Conservation (phyloP, 2,113 vertebrate genomes). For the Urocolius indicus region DNA sequence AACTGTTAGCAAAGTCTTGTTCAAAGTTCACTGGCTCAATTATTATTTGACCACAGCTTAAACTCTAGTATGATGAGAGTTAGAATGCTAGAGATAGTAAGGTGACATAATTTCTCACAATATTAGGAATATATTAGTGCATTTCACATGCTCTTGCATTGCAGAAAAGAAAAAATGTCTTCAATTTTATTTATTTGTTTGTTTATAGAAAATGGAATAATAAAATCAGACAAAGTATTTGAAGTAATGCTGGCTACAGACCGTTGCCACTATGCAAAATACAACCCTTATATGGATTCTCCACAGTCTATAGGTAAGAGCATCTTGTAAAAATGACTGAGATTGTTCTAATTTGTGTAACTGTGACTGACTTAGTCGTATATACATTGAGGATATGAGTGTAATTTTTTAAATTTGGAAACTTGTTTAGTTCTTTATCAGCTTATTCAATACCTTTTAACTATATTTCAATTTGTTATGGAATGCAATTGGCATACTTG, state of each 20-base stretch:
- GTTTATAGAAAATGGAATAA: conserved; percentile 96
- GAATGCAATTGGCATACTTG: background rate
- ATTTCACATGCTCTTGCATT: background rate
- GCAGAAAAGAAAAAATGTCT: background rate
- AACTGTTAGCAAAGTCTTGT: background rate
- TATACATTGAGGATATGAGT: background rate
- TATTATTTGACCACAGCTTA: background rate
- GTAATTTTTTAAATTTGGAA: background rate
- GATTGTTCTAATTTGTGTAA: background rate
- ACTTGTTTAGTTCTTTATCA: background rate
- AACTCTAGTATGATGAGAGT: background rate
- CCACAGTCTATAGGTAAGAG: conserved; percentile 97
- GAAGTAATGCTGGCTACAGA: conserved; percentile 98
- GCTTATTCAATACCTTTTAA: background rate
- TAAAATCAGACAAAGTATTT: conserved; percentile 97
- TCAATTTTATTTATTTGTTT: conserved; percentile 6
- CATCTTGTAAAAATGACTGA: background rate
- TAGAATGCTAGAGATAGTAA: background rate
- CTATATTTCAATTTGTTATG: background rate
- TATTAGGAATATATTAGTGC: background rate
- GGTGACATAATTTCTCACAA: background rate
- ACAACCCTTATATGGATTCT: conserved; percentile 98
- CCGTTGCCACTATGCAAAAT: conserved; percentile 93
- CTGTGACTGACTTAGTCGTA: background rate
- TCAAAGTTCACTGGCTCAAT: background rate